A percentile compares a stretch with the other conserved stretches of the same genome.
Evolutionary conservation across 1,140 invertebrate species (phyloP).

Genomic region (Drosophila repletoides): DNA sequence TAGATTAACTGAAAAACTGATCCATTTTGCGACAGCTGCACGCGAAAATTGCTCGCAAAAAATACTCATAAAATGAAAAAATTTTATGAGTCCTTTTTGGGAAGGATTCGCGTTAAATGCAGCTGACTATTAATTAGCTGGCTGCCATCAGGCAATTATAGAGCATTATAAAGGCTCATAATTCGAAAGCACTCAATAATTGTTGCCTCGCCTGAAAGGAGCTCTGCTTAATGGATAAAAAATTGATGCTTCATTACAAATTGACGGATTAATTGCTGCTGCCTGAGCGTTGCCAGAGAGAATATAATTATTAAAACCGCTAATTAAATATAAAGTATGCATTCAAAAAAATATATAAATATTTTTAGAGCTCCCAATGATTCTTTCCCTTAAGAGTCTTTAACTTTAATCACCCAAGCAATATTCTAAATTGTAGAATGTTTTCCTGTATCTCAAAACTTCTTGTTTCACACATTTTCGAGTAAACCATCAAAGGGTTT

Average conservation of each 20-base stretch:
- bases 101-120: neutral
- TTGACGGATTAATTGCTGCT: slow-evolving; percentile 31
- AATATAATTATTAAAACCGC: neutral
- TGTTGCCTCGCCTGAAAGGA: neutral
- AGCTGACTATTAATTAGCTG: slow-evolving; percentile 24
- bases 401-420: no score
- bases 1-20: slow-evolving; percentile 57
- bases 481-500: no score
- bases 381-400: no score
- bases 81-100: slow-evolving; percentile 8
- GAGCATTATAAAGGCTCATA: slow-evolving; percentile 17
- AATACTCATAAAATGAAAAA: neutral
- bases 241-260: slow-evolving; percentile 22
- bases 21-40: slow-evolving; percentile 54
- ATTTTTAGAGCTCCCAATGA: neutral
- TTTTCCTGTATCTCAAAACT: no score
- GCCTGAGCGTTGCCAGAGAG: neutral
- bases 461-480: no score
- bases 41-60: no score
- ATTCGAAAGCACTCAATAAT: slow-evolving; percentile 15
- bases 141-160: slow-evolving; percentile 33
- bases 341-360: slow-evolving; percentile 5
- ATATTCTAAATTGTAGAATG: no score
- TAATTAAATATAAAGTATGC: slow-evolving; percentile 16
- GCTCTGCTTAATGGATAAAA: slow-evolving; percentile 29